A percentile compares a stretch with the other conserved stretches of the same genome.
Conservation (phyloP, 1,140 invertebrate species). For the Nasonia giraulti region DNA sequence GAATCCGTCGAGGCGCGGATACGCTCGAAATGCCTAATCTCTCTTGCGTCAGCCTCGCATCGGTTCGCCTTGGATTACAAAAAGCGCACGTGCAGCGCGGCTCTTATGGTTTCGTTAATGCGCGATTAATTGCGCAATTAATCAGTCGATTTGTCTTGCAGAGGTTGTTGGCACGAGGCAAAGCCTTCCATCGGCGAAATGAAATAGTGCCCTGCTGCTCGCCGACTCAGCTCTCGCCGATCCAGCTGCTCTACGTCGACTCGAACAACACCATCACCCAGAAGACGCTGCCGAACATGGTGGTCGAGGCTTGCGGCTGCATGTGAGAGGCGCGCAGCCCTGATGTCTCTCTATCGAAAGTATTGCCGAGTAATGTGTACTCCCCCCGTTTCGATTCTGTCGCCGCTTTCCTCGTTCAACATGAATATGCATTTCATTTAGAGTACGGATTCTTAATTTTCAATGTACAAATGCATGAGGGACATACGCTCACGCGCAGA, state of each 20-base stretch:
- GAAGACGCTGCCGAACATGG: constrained; percentile 87
- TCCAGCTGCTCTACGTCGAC: constrained; percentile 84
- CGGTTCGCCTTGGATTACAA: too few relatives aligned
- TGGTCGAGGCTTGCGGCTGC: constrained; percentile 88
- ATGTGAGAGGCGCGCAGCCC: constrained; percentile 74
- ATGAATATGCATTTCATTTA: constrained; percentile 8
- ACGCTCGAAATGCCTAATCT: neutral
- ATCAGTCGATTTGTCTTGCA: constrained; percentile 62
- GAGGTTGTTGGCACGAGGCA: constrained; percentile 72
- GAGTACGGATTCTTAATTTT: neutral
- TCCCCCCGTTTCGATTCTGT: constrained; percentile 13
- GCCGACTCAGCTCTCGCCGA: constrained; percentile 83
- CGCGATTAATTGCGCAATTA: too few relatives aligned
- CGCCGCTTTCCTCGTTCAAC: neutral
- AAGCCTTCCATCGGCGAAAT: constrained; percentile 60
- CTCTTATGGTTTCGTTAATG: too few relatives aligned
- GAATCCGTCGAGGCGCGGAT: neutral
- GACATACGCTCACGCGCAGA: neutral
- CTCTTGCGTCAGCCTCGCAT: neutral
- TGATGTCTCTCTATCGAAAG: neutral
- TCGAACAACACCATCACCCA: constrained; percentile 83
- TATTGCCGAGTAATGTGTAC: neutral
- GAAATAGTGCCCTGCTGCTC: constrained; percentile 86
- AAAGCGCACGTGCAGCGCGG: too few relatives aligned
- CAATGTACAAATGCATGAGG: constrained; percentile 26